Conservation (phyloP, 2,888 invertebrate species). For the Hyposoter didymator region DNA sequence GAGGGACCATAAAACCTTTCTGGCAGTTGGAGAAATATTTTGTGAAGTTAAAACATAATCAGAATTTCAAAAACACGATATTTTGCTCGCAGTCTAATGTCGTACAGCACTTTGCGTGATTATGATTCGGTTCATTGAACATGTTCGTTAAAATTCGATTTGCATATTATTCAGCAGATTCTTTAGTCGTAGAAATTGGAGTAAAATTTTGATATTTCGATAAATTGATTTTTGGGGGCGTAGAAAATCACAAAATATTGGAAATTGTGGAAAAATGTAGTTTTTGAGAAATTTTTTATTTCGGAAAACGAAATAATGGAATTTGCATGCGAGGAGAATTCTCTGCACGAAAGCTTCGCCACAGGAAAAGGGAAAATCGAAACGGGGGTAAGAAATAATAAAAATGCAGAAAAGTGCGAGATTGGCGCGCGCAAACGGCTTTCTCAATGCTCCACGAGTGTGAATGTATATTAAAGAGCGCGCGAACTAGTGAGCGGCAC, state of each 20-base stretch:
- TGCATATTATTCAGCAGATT: background rate
- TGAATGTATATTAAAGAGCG: constrained; percentile 31
- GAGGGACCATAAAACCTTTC: too few relatives aligned
- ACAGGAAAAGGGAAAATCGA: background rate
- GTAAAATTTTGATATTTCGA: background rate
- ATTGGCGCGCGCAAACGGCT: constrained; percentile 34
- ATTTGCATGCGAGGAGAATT: background rate
- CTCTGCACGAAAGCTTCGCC: background rate
- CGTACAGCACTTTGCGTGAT: background rate
- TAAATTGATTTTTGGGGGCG: too few relatives aligned
- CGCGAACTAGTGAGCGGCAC: constrained; percentile 59
- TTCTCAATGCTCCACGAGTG: constrained; percentile 15
- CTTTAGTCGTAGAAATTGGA: background rate
- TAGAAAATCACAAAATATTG: too few relatives aligned
- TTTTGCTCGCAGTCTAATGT: background rate
- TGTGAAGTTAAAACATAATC: too few relatives aligned
- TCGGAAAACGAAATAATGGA: background rate
- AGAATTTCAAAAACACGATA: too few relatives aligned
- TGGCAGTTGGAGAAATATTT: too few relatives aligned
- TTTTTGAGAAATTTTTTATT: background rate
- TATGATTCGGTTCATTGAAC: background rate
- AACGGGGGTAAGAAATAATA: background rate
- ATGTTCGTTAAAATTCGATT: background rate
- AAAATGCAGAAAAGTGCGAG: background rate
- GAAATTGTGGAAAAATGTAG: background rate